Conservation (phyloP, 2,797 vertebrate genomes). For the Botia almorhae region DNA sequence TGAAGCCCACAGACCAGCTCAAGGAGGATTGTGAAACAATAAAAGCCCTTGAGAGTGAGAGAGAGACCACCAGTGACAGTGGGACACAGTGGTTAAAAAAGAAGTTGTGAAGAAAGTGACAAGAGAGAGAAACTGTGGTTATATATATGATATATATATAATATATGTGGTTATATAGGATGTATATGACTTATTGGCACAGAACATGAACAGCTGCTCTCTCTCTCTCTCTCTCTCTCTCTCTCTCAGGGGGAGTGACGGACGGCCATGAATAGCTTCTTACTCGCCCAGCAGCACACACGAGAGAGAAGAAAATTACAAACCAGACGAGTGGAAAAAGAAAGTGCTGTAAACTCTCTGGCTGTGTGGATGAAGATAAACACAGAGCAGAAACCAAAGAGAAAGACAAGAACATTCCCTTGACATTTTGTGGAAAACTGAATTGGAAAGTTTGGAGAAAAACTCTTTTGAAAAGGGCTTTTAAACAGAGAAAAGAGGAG, state of each 20-base stretch:
- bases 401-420: conserved; percentile 54
- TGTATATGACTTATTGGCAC: neutral
- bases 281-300: conserved; percentile 64
- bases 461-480: neutral
- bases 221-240: conserved; percentile 9
- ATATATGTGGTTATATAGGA: neutral
- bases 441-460: neutral
- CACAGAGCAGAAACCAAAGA: conserved; percentile 40
- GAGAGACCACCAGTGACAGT: neutral
- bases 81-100: neutral
- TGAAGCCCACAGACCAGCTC: neutral
- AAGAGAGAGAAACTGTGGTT: neutral
- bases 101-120: neutral
- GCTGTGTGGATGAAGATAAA: conserved; percentile 17
- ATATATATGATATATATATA: no score
- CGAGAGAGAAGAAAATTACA: conserved; percentile 8
- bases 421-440: conserved; percentile 20
- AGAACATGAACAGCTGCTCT: conserved; percentile 28
- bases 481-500: neutral
- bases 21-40: neutral
- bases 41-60: neutral
- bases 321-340: conserved; percentile 1
- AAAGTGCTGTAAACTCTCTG: conserved; percentile 36
- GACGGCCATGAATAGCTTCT: conserved; percentile 12
- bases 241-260: conserved; percentile 47